Conservation (phyloP, 2,888 invertebrate genomes). For the Drosophila subquinaria region DNA sequence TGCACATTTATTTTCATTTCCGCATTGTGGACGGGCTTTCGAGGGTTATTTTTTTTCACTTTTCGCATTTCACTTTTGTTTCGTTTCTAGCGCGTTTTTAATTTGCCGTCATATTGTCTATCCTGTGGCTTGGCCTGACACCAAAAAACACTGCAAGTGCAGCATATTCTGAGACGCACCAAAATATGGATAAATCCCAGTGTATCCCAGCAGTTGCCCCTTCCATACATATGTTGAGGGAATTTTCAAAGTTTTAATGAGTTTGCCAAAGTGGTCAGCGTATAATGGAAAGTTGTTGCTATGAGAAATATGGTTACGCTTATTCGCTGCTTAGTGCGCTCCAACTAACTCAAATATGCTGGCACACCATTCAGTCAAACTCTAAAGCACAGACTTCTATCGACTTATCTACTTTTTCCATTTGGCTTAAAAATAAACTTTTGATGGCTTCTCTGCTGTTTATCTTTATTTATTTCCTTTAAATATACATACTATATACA, state of each 20-base stretch:
- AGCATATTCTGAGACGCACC: slow-evolving; percentile 36
- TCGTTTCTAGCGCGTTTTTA: slow-evolving; percentile 37
- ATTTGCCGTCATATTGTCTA: slow-evolving; percentile 48
- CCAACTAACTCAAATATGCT: slow-evolving; percentile 41
- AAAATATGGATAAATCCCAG: slow-evolving; percentile 1
- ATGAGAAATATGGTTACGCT: slow-evolving; percentile 19
- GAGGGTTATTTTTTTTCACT: slow-evolving; percentile 40
- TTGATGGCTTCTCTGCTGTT: background rate
- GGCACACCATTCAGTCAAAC: slow-evolving; percentile 13
- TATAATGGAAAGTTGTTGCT: slow-evolving; percentile 18
- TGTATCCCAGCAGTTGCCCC: background rate
- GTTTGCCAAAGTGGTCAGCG: slow-evolving; percentile 39
- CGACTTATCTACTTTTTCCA: slow-evolving; percentile 37
- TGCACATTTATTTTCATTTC: slow-evolving; percentile 67
- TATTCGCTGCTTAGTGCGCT: slow-evolving; percentile 43
- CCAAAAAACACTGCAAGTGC: slow-evolving; percentile 1
- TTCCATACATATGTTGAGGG: slow-evolving; percentile 28
- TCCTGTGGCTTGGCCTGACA: slow-evolving; percentile 14
- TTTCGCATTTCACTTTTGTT: slow-evolving; percentile 42
- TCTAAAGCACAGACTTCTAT: slow-evolving; percentile 2
- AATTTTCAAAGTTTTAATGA: slow-evolving; percentile 64
- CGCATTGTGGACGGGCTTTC: slow-evolving; percentile 43
- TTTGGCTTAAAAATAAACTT: slow-evolving; percentile 33
- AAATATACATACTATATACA: too few species aligned
- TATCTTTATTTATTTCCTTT: background rate